Percentiles rank a stretch among this genome's conserved stretches.
These are phyloP conservation scores for Elephantulus edwardii DNA, from an alignment of 2,113 vertebrate genomes.

Conservation along the genomic window DNA sequence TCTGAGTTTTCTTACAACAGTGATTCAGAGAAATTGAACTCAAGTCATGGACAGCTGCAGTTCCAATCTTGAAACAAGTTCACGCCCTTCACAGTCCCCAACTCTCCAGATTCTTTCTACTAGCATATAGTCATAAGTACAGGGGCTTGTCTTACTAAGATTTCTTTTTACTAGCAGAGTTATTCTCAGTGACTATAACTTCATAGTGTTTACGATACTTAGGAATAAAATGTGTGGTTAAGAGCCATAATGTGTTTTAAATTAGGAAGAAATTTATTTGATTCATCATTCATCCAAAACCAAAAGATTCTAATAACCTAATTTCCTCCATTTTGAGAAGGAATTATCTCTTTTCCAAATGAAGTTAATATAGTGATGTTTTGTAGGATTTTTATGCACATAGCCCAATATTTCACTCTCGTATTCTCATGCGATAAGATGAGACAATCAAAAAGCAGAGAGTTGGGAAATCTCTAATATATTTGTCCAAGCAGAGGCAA, in stretches of 20 bases:
- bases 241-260: neutral
- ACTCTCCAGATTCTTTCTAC: neutral
- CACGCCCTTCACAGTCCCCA: neutral
- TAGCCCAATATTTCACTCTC: neutral
- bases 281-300: neutral
- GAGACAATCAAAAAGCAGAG: neutral
- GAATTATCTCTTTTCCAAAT: neutral
- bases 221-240: neutral
- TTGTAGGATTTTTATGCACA: neutral
- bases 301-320: neutral
- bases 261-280: neutral
- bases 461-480: neutral
- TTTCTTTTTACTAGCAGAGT: neutral
- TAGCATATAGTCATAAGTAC: neutral
- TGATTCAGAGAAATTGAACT: constrained; percentile 2
- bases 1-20: neutral
- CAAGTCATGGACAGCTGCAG: neutral
- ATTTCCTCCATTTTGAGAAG: neutral
- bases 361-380: neutral
- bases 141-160: neutral
- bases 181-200: neutral
- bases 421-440: neutral
- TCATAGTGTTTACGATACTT: neutral
- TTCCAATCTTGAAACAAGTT: neutral
- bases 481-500: neutral